These are phyloP conservation scores for Tribolium freemani DNA, from an alignment of 2,888 invertebrate species.

Conservation along the genomic window DNA sequence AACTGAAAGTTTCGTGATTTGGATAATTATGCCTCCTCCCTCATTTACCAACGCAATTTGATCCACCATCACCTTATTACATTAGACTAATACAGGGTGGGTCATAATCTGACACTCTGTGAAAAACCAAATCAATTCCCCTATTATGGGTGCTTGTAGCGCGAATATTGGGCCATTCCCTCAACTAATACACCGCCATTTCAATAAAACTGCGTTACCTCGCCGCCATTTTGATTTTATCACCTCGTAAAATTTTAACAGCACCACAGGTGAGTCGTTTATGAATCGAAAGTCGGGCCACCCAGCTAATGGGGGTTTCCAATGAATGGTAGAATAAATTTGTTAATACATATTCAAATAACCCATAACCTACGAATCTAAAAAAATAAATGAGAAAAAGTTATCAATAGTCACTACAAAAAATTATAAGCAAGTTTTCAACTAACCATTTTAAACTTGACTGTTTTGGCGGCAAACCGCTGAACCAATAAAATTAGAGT, in stretches of 20 bases:
- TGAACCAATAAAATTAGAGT: no score
- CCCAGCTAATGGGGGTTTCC: no score
- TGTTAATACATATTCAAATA: no score
- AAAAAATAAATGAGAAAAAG: no score
- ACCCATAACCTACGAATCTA: no score
- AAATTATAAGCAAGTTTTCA: no score
- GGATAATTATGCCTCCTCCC: background rate
- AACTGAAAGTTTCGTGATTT: background rate
- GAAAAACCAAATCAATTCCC: background rate
- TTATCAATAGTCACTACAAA: no score
- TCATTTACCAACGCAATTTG: background rate
- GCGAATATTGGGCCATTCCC: background rate
- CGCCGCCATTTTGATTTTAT: constrained; percentile 20
- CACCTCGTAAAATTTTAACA: constrained; percentile 5
- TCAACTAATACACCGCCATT: constrained; percentile 14
- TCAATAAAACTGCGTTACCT: constrained; percentile 5
- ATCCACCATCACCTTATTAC: background rate
- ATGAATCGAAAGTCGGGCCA: background rate
- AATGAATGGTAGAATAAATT: no score
- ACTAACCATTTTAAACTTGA: no score
- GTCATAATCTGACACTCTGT: no score
- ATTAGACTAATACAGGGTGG: no score
- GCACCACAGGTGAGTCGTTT: constrained; percentile 6
- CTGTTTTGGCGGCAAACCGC: no score
- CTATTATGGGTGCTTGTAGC: background rate